These are phyloP conservation scores for Oreocharis arfaki DNA, from an alignment of 2,113 vertebrate species.

Conservation along the genomic window DNA sequence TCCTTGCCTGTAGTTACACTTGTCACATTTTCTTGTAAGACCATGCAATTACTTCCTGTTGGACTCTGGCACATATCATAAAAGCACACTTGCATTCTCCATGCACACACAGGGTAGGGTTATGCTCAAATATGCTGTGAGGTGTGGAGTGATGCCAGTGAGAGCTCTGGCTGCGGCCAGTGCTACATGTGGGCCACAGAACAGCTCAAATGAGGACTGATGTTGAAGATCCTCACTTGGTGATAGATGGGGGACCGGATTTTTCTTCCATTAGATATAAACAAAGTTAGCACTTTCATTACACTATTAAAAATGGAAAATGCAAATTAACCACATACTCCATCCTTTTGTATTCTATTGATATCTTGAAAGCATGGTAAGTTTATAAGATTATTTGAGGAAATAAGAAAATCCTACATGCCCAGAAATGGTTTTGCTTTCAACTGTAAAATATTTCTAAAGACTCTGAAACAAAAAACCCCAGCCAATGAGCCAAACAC, in stretches of 20 bases:
- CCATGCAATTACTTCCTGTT: background rate
- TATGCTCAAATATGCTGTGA: background rate
- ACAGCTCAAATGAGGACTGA: background rate
- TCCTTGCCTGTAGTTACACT: background rate
- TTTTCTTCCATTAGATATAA: background rate
- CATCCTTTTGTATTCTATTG: background rate
- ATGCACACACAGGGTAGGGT: background rate
- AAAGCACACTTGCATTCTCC: background rate
- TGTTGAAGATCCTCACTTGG: background rate
- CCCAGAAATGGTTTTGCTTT: background rate
- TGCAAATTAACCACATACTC: background rate
- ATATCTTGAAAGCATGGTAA: background rate
- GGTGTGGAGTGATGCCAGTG: background rate
- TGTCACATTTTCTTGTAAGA: background rate
- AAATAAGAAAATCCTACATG: background rate
- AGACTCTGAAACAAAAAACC: background rate
- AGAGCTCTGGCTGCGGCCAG: background rate
- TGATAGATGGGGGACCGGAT: background rate
- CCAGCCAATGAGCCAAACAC: background rate
- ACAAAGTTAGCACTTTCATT: background rate
- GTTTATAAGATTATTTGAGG: background rate
- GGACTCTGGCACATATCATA: background rate
- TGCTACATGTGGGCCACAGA: background rate
- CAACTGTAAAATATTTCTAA: background rate
- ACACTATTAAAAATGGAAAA: background rate